These are phyloP conservation scores for Thamnophis sirtalis DNA, from an alignment of 2,113 vertebrate genomes.

Conservation along the genomic window DNA sequence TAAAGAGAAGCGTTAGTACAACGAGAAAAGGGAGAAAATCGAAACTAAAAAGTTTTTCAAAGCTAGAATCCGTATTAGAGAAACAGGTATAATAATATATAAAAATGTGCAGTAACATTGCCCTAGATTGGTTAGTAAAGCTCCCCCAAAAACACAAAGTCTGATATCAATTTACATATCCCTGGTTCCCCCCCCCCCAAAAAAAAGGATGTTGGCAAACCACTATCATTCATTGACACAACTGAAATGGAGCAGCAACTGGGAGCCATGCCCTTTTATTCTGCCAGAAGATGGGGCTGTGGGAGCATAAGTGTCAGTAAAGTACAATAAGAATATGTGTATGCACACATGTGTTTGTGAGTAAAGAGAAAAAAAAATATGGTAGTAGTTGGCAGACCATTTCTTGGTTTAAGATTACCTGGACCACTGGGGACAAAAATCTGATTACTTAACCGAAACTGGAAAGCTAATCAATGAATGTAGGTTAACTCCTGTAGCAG, in stretches of 20 bases:
- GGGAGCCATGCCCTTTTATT: constrained; percentile 45
- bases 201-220: constrained; percentile 12
- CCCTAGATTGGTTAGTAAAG: constrained; percentile 60
- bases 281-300: constrained; percentile 27
- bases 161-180: neutral
- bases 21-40: constrained; percentile 74
- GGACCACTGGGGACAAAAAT: constrained; percentile 66
- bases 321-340: constrained; percentile 17
- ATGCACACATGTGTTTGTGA: constrained; percentile 16
- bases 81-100: constrained; percentile 46
- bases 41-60: constrained; percentile 70
- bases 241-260: constrained; percentile 52
- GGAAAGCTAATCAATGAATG: constrained; percentile 21
- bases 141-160: constrained; percentile 24
- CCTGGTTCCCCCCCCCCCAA: neutral
- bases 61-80: constrained; percentile 66
- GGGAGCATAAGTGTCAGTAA: constrained; percentile 21
- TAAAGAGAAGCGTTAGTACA: constrained; percentile 94
- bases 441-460: constrained; percentile 32
- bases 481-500: constrained; percentile 26
- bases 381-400: constrained; percentile 23
- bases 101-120: constrained; percentile 62
- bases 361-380: constrained; percentile 38
- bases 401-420: constrained; percentile 55
- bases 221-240: constrained; percentile 50